Evolutionary conservation across 2,888 invertebrate genomes (phyloP), one percentile per base, ranked within the genome.

Genomic region (Chalcis sispes): DNA sequence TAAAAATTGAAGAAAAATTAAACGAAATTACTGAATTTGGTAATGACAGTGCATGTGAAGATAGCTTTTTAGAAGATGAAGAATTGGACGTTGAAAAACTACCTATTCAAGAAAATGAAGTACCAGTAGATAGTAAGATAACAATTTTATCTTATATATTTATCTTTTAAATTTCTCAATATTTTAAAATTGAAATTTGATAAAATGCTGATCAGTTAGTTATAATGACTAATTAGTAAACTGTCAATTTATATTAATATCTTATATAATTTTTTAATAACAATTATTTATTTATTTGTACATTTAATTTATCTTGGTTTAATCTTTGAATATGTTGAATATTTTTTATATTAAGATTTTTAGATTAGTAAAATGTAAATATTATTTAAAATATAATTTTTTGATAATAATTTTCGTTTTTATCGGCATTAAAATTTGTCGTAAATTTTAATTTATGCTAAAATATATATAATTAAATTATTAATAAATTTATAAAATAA

Each of bases 91-190:
- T 54, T 3, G 67, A 40, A 70, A 79, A 52, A 36, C 70, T 18
- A 10, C 46, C 62, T 15, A 13, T 10, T 20, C 13, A 0, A 27
- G 54, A 50, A 0, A 15, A 25, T 2, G 5, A 15, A 1, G 79
- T 83, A 8, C 84, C 85, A 75, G 77, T 83, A 27, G 82, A 84
- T 72, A 80, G 87, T 87, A 75, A 50, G 72, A 77, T n/a, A n/a
- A n/a, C n/a, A n/a, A n/a, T 52, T 52, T 32, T 56, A 25, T 13
- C 13, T 15, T 42, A 18, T 56, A 15, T 10, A 23, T 25, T 40
- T 13, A n/a, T 52, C 13, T 32, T n/a, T 59, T 59, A 56, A 56
- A 56, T 23, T 23, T n/a, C 5, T n/a, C 10, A 23, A 52, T 1
- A 32, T 29, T 52, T n/a, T 18, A 0, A 15, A 4, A 15, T 70